phyloP scores from a whole-genome alignment of 2,113 vertebrate species.

The Donacobius atricapilla region DNA sequence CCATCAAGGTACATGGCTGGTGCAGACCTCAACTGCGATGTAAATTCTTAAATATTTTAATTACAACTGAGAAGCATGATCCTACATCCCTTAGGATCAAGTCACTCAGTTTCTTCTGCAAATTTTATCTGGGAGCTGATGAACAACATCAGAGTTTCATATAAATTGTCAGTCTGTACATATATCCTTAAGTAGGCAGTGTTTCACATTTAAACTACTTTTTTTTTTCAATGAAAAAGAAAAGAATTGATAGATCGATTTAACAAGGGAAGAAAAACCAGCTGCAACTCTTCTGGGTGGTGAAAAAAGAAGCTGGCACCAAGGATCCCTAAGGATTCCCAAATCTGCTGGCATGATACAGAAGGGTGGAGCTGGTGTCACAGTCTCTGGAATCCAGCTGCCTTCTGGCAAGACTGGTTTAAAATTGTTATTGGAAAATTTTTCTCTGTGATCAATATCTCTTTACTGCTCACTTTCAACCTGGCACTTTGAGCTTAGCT shows the following conservation, averaged over 20 bases:
- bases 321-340: background rate
- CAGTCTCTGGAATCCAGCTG: background rate
- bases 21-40: background rate
- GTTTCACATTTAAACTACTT: background rate
- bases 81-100: no score
- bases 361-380: background rate
- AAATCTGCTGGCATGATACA: background rate
- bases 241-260: background rate
- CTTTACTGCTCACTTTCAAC: background rate
- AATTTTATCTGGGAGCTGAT: background rate
- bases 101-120: background rate
- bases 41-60: background rate
- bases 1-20: background rate
- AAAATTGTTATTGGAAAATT: background rate
- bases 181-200: background rate
- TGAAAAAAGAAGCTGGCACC: background rate
- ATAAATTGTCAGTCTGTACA: background rate
- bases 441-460: background rate
- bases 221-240: background rate
- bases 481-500: background rate
- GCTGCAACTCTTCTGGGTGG: background rate
- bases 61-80: background rate
- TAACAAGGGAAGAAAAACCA: background rate
- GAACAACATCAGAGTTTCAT: background rate
- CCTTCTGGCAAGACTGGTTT: background rate